Percentiles rank a stretch among this genome's conserved stretches.
These are phyloP conservation scores for Echinometra lucunter DNA, from an alignment of 53 echinoderm and acorn worm species.

Conservation along the genomic window DNA sequence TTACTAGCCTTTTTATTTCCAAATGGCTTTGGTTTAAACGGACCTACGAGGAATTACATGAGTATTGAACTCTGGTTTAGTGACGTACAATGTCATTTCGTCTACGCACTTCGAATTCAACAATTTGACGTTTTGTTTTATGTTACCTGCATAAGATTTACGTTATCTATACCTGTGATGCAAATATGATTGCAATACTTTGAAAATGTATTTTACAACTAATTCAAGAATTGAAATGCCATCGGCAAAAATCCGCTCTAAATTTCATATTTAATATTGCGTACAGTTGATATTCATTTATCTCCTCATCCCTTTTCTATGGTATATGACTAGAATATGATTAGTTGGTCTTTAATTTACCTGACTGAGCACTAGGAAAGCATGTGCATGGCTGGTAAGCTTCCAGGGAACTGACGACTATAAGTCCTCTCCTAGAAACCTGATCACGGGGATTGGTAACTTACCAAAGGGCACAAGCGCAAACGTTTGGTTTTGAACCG, in stretches of 20 bases:
- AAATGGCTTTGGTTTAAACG: background rate
- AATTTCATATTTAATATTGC: background rate
- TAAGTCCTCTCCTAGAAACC: no score
- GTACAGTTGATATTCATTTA: no score
- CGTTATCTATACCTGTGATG: no score
- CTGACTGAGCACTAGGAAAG: no score
- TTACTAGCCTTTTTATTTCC: background rate
- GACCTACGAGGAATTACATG: background rate
- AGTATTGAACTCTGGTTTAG: background rate
- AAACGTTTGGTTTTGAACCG: no score
- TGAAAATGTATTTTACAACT: background rate
- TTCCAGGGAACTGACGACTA: no score
- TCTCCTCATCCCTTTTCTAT: no score
- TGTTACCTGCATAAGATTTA: background rate
- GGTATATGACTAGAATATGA: no score
- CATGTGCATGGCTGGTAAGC: no score
- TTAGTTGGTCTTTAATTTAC: no score
- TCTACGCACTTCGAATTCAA: background rate
- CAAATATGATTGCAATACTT: background rate
- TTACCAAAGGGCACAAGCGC: no score
- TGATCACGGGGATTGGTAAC: no score
- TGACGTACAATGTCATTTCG: background rate
- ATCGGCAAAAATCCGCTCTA: background rate
- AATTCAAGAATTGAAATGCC: background rate
- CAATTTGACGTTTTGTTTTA: background rate